Percentiles rank a stretch among this genome's conserved stretches.
Evolutionary conservation across 37 sponge, comb jelly and placozoan species (phyloP).

Genomic region (Dysidea cf. avara): DNA sequence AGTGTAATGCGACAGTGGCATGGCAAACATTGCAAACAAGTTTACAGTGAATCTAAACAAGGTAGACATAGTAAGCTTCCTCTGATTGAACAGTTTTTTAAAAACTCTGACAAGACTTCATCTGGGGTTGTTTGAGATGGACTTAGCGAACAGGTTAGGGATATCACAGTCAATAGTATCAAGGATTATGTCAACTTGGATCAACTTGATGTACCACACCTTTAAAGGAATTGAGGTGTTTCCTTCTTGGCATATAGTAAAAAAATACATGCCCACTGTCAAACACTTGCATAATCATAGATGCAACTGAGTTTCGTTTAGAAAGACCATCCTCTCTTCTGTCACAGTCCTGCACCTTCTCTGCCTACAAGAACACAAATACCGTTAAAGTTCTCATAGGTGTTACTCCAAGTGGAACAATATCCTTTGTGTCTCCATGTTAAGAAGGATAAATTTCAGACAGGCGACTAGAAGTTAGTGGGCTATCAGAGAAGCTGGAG

Average conservation of each 20-base stretch:
- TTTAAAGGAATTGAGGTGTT: too few relatives aligned
- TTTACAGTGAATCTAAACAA: too few relatives aligned
- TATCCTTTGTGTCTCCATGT: background rate
- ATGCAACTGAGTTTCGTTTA: too few relatives aligned
- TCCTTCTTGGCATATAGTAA: too few relatives aligned
- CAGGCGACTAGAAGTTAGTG: too few relatives aligned
- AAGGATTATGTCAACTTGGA: too few relatives aligned
- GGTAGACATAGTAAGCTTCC: background rate
- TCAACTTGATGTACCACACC: too few relatives aligned
- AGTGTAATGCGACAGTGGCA: too few relatives aligned
- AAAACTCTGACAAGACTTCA: conserved; percentile 4
- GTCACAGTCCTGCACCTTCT: background rate
- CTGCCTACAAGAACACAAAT: background rate
- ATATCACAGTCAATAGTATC: background rate
- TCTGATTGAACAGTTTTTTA: too few relatives aligned
- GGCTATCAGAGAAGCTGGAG: background rate
- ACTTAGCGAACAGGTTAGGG: conserved; percentile 13
- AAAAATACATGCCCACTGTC: too few relatives aligned
- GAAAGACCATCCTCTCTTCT: conserved; percentile 11
- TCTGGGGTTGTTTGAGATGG: background rate
- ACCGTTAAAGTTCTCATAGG: conserved; percentile 18
- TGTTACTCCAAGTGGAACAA: conserved; percentile 11
- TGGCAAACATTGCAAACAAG: too few relatives aligned
- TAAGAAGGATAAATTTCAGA: conserved; percentile 24
- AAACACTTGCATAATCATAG: too few relatives aligned